phyloP scores from a whole-genome alignment of 2,113 vertebrate species.

The Psittacara wagleri region DNA sequence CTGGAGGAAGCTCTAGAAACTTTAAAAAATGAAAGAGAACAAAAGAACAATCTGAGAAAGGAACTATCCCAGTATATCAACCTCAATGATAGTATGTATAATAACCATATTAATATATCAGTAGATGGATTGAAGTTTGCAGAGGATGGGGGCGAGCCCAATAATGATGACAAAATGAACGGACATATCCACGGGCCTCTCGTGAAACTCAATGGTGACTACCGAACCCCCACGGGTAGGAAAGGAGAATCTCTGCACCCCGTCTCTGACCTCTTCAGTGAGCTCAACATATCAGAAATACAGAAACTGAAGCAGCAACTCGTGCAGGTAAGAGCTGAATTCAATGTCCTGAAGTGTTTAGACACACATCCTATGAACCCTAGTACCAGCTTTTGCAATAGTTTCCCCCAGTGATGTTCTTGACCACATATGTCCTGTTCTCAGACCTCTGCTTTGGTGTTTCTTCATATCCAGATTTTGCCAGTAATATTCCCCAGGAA shows the following conservation, averaged over 20 bases:
- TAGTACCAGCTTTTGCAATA: neutral
- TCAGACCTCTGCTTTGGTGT: neutral
- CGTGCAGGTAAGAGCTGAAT: conserved; percentile 83
- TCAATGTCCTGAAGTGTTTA: neutral
- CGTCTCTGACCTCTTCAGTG: conserved; percentile 95
- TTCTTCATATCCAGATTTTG: neutral
- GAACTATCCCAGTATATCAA: conserved; percentile 92
- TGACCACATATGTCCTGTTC: accelerated
- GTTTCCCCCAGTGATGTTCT: neutral
- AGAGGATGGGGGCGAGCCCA: conserved; percentile 81
- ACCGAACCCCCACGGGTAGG: conserved; percentile 74
- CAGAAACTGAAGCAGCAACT: conserved; percentile 98
- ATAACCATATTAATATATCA: conserved; percentile 88
- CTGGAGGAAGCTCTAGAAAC: conserved; percentile 94
- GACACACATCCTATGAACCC: neutral
- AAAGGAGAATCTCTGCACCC: conserved; percentile 88
- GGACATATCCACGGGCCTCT: conserved; percentile 80
- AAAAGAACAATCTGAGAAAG: conserved; percentile 94
- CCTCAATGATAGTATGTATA: conserved; percentile 89
- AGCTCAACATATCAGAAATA: conserved; percentile 97
- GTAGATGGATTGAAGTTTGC: conserved; percentile 91
- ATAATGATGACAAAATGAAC: conserved; percentile 87
- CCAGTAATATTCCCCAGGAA: neutral
- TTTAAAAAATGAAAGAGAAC: conserved; percentile 93
- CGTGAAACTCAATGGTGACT: conserved; percentile 86